Conservation (phyloP, 2,113 vertebrate genomes). For the Petroica traversi region DNA sequence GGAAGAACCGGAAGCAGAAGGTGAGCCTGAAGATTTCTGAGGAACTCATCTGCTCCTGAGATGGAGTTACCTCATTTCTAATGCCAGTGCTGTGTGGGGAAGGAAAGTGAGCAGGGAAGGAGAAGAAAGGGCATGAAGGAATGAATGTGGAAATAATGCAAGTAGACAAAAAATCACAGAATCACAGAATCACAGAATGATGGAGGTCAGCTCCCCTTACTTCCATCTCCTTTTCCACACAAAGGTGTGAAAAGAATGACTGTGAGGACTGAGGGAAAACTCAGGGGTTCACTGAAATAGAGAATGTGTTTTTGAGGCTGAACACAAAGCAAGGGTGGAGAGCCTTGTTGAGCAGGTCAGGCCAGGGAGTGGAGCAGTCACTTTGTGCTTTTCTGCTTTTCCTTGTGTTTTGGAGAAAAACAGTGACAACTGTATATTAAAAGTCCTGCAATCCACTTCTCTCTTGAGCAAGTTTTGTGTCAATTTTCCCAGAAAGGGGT, state of each 20-base stretch:
- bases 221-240: not conserved
- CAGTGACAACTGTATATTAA: not conserved
- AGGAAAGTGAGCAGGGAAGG: not conserved
- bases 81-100: not conserved
- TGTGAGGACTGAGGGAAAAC: not conserved
- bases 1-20: not conserved
- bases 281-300: not conserved
- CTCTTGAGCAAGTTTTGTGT: not conserved
- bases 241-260: not conserved
- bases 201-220: not conserved
- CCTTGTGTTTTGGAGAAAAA: not conserved
- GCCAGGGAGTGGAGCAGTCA: not conserved
- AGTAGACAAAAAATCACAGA: not conserved
- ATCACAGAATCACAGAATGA: not conserved
- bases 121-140: not conserved
- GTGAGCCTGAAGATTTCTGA: not conserved
- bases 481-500: not conserved
- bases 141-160: not conserved
- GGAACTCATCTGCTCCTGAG: not conserved
- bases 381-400: not conserved
- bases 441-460: not conserved
- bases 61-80: not conserved
- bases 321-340: not conserved
- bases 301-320: not conserved
- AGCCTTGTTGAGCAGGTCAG: accelerated